Evolutionary conservation across 2,888 invertebrate genomes (phyloP).

Genomic region (Philereme transversata): DNA sequence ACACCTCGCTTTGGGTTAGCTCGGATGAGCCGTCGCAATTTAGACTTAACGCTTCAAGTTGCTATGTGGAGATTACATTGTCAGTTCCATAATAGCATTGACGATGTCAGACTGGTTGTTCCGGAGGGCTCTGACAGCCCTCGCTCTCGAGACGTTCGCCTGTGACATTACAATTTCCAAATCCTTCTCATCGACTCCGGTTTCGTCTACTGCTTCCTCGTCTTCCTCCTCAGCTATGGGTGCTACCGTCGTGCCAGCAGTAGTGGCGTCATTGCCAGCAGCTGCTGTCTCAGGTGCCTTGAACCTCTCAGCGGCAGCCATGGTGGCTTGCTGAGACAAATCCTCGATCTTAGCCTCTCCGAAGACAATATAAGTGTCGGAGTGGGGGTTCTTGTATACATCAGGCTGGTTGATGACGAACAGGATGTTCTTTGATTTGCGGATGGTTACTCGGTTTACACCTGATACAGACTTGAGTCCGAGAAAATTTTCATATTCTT

Average conservation of each 20-base stretch:
- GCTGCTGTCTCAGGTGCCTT: conserved; percentile 94
- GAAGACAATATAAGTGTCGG: conserved; percentile 99
- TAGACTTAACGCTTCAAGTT: conserved; percentile 65
- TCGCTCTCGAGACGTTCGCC: conserved; percentile 96
- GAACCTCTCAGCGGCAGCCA: conserved; percentile 99
- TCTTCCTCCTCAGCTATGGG: too few relatives aligned
- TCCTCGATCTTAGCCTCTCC: conserved; percentile 99
- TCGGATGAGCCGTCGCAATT: conserved; percentile 34
- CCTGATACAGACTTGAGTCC: too few relatives aligned
- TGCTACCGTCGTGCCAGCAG: conserved; percentile 88
- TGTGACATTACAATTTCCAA: conserved; percentile 99
- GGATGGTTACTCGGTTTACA: conserved; percentile 98
- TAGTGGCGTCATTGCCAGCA: conserved; percentile 86
- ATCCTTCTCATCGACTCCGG: conserved; percentile 98
- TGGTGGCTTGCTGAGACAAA: conserved; percentile 97
- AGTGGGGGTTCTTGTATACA: conserved; percentile 98
- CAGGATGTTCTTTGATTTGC: conserved; percentile 99
- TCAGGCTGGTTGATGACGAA: conserved; percentile 99
- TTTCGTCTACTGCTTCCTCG: conserved; percentile 96
- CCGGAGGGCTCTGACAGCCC: conserved; percentile 97
- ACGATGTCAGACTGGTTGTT: conserved; percentile 99
- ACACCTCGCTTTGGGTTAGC: conserved; percentile 17
- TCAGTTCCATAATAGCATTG: conserved; percentile 97
- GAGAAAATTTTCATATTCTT: too few relatives aligned
- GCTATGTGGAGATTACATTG: conserved; percentile 71